These are phyloP conservation scores for Exephanes ischioxanthus DNA, from an alignment of 2,888 invertebrate species.

Conservation along the genomic window DNA sequence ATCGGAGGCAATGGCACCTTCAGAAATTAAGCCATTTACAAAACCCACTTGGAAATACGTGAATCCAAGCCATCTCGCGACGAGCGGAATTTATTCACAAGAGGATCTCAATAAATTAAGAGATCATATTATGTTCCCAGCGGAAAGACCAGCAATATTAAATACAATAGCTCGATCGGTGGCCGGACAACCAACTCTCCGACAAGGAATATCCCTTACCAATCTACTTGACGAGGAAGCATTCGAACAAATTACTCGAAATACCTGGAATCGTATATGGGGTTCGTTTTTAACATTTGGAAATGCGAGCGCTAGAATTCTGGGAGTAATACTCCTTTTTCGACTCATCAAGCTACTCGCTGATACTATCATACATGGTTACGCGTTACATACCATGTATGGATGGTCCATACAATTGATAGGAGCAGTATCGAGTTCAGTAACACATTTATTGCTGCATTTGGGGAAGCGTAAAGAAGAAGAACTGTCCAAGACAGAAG, in stretches of 20 bases:
- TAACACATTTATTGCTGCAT: conserved; percentile 10
- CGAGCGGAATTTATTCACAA: too few species aligned
- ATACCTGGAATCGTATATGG: not conserved
- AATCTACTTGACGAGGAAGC: conserved; percentile 14
- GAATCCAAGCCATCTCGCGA: too few species aligned
- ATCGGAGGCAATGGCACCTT: not conserved
- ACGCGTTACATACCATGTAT: not conserved
- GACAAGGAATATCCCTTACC: conserved; percentile 9
- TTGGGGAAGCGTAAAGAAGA: not conserved
- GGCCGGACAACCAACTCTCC: not conserved
- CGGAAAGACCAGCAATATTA: too few species aligned
- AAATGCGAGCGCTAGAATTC: not conserved
- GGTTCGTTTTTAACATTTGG: not conserved
- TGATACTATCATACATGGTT: conserved; percentile 43
- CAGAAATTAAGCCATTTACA: too few species aligned
- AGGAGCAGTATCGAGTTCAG: conserved; percentile 11
- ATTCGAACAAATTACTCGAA: not conserved
- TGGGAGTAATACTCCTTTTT: not conserved
- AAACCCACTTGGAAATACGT: too few species aligned
- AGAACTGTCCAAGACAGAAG: not conserved
- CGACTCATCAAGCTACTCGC: conserved; percentile 38
- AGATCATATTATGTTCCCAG: too few species aligned
- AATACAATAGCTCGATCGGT: too few species aligned
- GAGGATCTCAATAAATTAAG: too few species aligned
- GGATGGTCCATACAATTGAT: conserved; percentile 46